A percentile compares a stretch with the other conserved stretches of the same genome.
These are phyloP conservation scores for Lampris incognitus DNA, from an alignment of 2,113 vertebrate genomes.

Conservation along the genomic window DNA sequence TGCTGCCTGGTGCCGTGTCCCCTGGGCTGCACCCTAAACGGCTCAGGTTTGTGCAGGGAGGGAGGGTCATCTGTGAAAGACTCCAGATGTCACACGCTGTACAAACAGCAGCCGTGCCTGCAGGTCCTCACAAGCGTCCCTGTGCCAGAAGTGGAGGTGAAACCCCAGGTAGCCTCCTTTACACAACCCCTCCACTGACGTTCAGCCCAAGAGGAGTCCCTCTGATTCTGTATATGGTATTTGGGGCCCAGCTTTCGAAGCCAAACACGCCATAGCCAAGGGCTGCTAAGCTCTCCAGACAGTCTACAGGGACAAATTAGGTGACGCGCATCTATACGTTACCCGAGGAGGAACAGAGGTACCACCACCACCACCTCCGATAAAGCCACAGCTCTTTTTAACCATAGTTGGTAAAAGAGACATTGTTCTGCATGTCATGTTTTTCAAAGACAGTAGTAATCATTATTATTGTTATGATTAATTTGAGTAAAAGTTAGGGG, in stretches of 20 bases:
- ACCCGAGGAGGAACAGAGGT: too few relatives aligned
- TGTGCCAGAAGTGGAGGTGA: background rate
- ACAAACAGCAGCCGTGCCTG: background rate
- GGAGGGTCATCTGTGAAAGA: background rate
- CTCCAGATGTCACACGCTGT: background rate
- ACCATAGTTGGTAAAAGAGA: too few relatives aligned
- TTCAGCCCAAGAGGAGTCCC: background rate
- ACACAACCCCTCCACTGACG: background rate
- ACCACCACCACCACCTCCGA: too few relatives aligned
- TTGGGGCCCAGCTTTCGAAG: slow-evolving; percentile 19
- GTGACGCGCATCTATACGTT: slow-evolving; percentile 29
- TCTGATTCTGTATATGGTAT: slow-evolving; percentile 11
- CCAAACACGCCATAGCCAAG: slow-evolving; percentile 26
- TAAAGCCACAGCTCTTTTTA: too few relatives aligned
- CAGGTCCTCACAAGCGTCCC: background rate
- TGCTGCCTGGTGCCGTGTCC: background rate
- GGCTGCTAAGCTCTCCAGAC: background rate
- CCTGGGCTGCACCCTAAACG: background rate
- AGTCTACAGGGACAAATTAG: slow-evolving; percentile 29
- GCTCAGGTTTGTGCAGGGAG: background rate
- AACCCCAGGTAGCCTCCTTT: background rate
- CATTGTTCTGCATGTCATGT: too few relatives aligned
- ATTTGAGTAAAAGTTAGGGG: too few relatives aligned
- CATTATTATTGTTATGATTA: too few relatives aligned
- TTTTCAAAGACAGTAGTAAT: too few relatives aligned